These are phyloP conservation scores for Rhinogobio ventralis DNA, from an alignment of 2,797 vertebrate species.

Conservation along the genomic window DNA sequence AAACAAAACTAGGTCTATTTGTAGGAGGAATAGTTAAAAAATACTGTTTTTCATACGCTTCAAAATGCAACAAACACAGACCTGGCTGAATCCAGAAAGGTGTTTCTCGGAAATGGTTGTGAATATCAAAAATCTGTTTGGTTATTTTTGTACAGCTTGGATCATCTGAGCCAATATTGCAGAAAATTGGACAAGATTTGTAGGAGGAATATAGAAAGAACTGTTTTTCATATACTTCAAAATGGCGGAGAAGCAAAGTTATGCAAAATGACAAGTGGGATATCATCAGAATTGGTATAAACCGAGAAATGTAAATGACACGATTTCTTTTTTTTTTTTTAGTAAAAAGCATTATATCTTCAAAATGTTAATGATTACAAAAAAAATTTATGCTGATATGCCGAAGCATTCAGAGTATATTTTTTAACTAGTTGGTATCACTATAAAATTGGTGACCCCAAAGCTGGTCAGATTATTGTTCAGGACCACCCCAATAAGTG, in stretches of 20 bases:
- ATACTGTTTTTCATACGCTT: background rate
- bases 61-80: background rate
- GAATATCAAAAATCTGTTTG: background rate
- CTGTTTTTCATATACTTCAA: background rate
- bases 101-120: background rate
- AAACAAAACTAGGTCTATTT: background rate
- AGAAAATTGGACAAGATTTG: background rate
- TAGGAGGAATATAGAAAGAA: background rate
- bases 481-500: background rate
- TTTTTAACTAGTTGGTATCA: background rate
- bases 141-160: background rate
- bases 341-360: background rate
- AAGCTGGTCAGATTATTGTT: background rate
- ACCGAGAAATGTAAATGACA: background rate
- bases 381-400: background rate
- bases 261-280: background rate
- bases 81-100: background rate
- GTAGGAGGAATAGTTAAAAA: background rate
- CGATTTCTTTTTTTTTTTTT: background rate
- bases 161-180: background rate
- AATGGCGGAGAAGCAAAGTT: background rate
- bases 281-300: background rate
- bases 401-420: background rate
- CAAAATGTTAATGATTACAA: background rate
- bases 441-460: background rate